These are phyloP conservation scores for Clarias pachynema DNA, from an alignment of 2,797 vertebrate genomes.

Conservation along the genomic window DNA sequence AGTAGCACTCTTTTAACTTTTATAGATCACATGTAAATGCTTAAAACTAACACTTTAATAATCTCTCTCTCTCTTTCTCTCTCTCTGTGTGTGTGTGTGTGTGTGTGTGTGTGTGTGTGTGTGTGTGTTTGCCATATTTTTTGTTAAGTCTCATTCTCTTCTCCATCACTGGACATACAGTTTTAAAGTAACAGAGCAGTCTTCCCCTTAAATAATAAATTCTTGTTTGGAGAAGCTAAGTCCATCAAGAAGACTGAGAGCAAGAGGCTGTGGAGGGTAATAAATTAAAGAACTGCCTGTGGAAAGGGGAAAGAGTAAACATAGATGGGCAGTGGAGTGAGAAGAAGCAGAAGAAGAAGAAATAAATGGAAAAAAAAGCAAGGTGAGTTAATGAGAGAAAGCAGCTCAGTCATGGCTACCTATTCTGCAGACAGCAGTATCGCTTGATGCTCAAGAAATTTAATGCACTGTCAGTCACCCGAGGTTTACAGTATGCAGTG, in stretches of 20 bases:
- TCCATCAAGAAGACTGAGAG: conserved; percentile 63
- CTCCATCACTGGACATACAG: conserved; percentile 16
- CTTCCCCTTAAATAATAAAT: conserved; percentile 68
- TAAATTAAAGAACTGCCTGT: conserved; percentile 71
- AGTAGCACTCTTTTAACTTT: not conserved
- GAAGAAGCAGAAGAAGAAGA: conserved; percentile 44
- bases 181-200: conserved; percentile 52
- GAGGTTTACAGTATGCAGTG: not conserved
- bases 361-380: conserved; percentile 57
- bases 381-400: conserved; percentile 49
- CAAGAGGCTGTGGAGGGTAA: conserved; percentile 59
- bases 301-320: conserved; percentile 62
- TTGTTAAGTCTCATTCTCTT: not conserved
- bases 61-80: not conserved
- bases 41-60: not conserved
- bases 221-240: conserved; percentile 71
- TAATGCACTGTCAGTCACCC: not conserved
- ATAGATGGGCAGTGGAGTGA: conserved; percentile 46
- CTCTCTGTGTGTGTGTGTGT: not conserved
- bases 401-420: conserved; percentile 18
- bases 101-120: not conserved
- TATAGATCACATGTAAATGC: not conserved
- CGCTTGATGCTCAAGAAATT: conserved; percentile 19
- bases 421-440: conserved; percentile 10
- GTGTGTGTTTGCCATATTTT: not conserved